phyloP scores from a whole-genome alignment of 1,140 invertebrate species.

The Asbolus verrucosus region DNA sequence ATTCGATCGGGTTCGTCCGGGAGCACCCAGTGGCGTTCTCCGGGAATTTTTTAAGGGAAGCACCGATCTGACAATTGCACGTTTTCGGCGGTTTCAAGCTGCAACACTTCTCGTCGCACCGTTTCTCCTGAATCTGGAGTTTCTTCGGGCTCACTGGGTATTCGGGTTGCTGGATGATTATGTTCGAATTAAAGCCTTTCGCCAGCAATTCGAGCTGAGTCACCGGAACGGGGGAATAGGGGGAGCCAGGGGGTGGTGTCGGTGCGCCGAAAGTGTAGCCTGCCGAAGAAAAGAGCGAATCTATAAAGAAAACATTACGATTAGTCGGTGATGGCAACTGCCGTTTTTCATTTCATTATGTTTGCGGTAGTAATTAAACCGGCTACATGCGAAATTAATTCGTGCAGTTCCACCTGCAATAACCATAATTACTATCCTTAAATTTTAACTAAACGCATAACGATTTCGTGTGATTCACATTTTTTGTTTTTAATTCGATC shows the following conservation, averaged over 20 bases:
- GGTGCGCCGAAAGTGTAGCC: constrained; percentile 75
- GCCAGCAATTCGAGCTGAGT: constrained; percentile 73
- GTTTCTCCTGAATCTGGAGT: constrained; percentile 53
- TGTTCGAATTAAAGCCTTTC: constrained; percentile 64
- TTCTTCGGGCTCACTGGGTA: constrained; percentile 59
- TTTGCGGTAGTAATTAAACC: constrained; percentile 22
- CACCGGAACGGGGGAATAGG: constrained; percentile 75
- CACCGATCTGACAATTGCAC: constrained; percentile 53
- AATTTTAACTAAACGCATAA: constrained; percentile 1
- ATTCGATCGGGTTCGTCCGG: constrained; percentile 70
- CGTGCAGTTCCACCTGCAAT: neutral
- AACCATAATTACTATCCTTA: constrained; percentile 10
- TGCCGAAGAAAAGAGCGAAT: constrained; percentile 73
- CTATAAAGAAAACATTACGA: constrained; percentile 69
- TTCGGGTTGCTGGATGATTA: constrained; percentile 60
- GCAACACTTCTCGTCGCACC: constrained; percentile 63
- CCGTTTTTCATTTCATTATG: neutral
- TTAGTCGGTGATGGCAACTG: neutral
- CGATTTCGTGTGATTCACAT: too few relatives aligned
- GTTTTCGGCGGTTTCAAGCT: constrained; percentile 55
- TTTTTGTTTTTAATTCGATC: too few relatives aligned
- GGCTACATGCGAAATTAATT: neutral
- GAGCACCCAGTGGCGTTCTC: constrained; percentile 64
- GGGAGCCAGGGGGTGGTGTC: constrained; percentile 76
- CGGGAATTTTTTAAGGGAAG: constrained; percentile 36